phyloP scores from a whole-genome alignment of 2,888 invertebrate species.

The Tipula unca region DNA sequence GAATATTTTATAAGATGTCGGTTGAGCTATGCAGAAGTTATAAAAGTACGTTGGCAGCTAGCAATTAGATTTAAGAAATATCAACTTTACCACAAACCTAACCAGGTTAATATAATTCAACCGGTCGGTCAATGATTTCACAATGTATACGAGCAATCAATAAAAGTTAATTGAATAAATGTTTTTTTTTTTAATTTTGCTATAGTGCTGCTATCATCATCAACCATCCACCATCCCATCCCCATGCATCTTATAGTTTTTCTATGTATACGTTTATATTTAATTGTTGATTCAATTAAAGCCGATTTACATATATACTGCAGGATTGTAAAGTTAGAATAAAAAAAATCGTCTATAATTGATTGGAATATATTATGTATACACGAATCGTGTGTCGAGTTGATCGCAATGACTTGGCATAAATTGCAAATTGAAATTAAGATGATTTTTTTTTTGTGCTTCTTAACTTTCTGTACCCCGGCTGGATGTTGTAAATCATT shows the following conservation, averaged over 20 bases:
- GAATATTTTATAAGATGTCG: too few relatives aligned
- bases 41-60: too few relatives aligned
- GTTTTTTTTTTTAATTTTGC: neutral
- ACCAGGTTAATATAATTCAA: neutral
- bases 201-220: neutral
- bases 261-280: neutral
- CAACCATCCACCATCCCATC: neutral
- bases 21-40: too few relatives aligned
- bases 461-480: neutral
- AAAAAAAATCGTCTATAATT: neutral
- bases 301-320: neutral
- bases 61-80: too few relatives aligned
- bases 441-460: neutral
- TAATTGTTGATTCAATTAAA: neutral
- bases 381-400: neutral
- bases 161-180: neutral
- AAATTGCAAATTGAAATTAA: neutral
- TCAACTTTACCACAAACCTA: neutral
- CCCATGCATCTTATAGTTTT: neutral
- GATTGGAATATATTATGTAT: neutral
- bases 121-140: neutral
- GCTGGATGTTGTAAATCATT: neutral
- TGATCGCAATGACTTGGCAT: neutral
- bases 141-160: neutral
- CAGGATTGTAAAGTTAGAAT: neutral